Percentiles rank a stretch among this genome's conserved stretches.
Conservation (phyloP, 2,113 vertebrate genomes). For the Ophthalmolycus amberensis region DNA sequence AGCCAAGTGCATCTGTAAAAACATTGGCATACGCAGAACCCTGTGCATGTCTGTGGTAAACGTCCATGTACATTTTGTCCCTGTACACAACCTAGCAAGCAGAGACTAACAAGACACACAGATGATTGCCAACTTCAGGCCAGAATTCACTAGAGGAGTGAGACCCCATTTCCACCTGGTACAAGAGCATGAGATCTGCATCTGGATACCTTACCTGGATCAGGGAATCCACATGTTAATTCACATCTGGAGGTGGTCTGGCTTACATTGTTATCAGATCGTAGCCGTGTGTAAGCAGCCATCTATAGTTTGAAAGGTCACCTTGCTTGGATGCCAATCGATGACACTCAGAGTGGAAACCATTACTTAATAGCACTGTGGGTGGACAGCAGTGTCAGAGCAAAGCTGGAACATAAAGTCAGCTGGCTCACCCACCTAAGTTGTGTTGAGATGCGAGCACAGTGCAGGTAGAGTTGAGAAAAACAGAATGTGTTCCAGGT, state of each 20-base stretch:
- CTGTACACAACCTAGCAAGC: not conserved
- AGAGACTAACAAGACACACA: not conserved
- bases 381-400: not conserved
- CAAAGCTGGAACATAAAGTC: not conserved
- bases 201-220: not conserved
- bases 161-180: not conserved
- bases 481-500: not conserved
- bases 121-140: not conserved
- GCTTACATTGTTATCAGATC: not conserved
- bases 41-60: not conserved
- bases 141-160: not conserved
- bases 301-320: not conserved
- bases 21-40: not conserved
- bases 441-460: not conserved
- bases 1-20: not conserved
- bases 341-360: not conserved
- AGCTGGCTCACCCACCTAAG: not conserved
- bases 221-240: not conserved
- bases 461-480: not conserved
- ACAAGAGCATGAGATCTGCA: conserved; percentile 1
- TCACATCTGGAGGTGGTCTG: not conserved
- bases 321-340: not conserved
- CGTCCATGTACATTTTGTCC: not conserved
- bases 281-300: not conserved
- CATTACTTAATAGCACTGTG: not conserved